Percentiles rank a stretch among this genome's conserved stretches.
These are phyloP conservation scores for Ceryle rudis DNA, from an alignment of 2,797 vertebrate species.

Conservation along the genomic window DNA sequence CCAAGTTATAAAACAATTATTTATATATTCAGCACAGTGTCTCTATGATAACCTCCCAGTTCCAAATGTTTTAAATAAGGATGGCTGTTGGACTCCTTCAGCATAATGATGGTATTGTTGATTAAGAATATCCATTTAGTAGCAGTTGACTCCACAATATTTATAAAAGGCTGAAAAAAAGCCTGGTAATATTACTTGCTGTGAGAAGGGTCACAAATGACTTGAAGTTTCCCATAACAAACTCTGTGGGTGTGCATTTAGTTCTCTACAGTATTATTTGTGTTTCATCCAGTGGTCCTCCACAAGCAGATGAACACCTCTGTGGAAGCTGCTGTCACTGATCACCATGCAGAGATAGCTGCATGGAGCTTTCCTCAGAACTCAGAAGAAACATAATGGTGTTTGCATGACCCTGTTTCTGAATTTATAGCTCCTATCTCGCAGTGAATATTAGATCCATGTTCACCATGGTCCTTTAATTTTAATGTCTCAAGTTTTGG, in stretches of 20 bases:
- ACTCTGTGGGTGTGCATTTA: background rate
- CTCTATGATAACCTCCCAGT: background rate
- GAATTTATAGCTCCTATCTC: background rate
- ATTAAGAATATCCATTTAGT: background rate
- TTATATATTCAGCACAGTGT: background rate
- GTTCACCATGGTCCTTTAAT: background rate
- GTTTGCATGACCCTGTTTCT: background rate
- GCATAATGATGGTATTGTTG: background rate
- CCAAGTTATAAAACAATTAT: background rate
- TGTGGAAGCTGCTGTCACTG: background rate
- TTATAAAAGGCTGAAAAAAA: background rate
- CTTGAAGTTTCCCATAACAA: background rate
- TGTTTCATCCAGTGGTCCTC: background rate
- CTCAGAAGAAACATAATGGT: background rate
- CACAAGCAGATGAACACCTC: background rate
- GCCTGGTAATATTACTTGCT: background rate
- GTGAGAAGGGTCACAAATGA: background rate
- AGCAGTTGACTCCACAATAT: background rate
- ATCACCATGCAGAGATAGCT: background rate
- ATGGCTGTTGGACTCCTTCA: background rate
- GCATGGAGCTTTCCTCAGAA: background rate
- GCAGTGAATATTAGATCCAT: background rate
- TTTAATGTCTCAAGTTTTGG: background rate
- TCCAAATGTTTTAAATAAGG: background rate
- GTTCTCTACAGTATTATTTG: background rate